Evolutionary conservation across 1,140 invertebrate species (phyloP), one percentile per base, ranked within the genome.

Genomic region (Saxidomus purpurata): DNA sequence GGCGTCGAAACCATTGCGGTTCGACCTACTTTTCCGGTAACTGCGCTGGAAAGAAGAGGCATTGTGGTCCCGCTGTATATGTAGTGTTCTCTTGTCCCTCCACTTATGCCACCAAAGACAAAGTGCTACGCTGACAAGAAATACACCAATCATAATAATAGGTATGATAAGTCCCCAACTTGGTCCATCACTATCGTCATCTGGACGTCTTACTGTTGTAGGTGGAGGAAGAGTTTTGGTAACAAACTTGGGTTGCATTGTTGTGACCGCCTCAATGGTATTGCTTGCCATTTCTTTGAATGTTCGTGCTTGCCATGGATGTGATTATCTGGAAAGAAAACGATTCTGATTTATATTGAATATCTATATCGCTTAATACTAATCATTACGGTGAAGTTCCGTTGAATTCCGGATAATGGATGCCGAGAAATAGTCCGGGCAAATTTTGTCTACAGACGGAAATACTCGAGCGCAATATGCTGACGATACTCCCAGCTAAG

Each of bases 71-170:
- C 83, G 47, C 13, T 28, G 38, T 17, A 89, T 49, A n/a, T 81
- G 59, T 31, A 71, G 34, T 25, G 47, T 81, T 63, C 85, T 25
- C 31, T 84, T 81, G 67, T 87, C 89, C 63, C 89, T 49, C 84
- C 89, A 90, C 49, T 87, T 90, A 69, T 90, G 83, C 89, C 89
- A 90, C 76, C 81, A 90, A 9, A 90, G 67, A 83, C 85, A 90
- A 6, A 82, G 22, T 0, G 69, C 85, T 6, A 90, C 89, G 36
- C 89, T 59, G 11, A 79, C 13, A 61, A 90, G 59, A 59, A 90
- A 90, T 25, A 90, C 40, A 0, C 83, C 82, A n/a, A 90, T 86
- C 76, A 90, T 59, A 2, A 86, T 61, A 38, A 90, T 90, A n/a
- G 89, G 89, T 38, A 90, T 81, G 19, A 90, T 86, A 13, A 90